These are phyloP conservation scores for Teleogryllus oceanicus DNA, from an alignment of 2,888 invertebrate genomes.

Conservation along the genomic window DNA sequence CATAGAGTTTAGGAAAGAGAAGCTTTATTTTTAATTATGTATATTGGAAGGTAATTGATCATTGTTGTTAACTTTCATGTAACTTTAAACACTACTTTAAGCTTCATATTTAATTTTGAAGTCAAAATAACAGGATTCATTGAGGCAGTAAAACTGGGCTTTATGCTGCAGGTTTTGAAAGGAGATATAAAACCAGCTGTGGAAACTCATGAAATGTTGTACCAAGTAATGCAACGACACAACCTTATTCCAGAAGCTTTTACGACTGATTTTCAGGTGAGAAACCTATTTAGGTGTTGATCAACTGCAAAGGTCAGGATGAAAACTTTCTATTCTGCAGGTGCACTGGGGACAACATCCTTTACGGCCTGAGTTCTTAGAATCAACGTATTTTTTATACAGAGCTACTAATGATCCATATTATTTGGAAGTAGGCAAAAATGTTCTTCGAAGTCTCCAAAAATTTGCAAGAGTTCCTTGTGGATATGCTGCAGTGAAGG, in stretches of 20 bases:
- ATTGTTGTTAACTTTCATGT: too few relatives aligned
- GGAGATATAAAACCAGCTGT: slow-evolving; percentile 96
- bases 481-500: slow-evolving; percentile 96
- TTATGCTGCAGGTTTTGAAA: slow-evolving; percentile 56
- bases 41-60: too few relatives aligned
- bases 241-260: slow-evolving; percentile 98
- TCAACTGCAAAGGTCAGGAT: not conserved
- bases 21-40: too few relatives aligned
- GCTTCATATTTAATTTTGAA: too few relatives aligned
- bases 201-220: slow-evolving; percentile 98
- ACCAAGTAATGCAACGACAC: slow-evolving; percentile 96
- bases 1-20: too few relatives aligned
- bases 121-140: not conserved
- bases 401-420: slow-evolving; percentile 94
- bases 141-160: not conserved
- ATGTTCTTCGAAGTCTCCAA: slow-evolving; percentile 83
- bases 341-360: slow-evolving; percentile 99
- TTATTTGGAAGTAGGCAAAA: slow-evolving; percentile 88
- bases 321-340: slow-evolving; percentile 46
- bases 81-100: too few relatives aligned
- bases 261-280: slow-evolving; percentile 89
- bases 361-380: slow-evolving; percentile 92
- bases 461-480: slow-evolving; percentile 89
- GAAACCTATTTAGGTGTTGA: not conserved
- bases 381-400: slow-evolving; percentile 96